Evolutionary conservation across 2,888 invertebrate species (phyloP).

Genomic region (Eupithecia inturbata): DNA sequence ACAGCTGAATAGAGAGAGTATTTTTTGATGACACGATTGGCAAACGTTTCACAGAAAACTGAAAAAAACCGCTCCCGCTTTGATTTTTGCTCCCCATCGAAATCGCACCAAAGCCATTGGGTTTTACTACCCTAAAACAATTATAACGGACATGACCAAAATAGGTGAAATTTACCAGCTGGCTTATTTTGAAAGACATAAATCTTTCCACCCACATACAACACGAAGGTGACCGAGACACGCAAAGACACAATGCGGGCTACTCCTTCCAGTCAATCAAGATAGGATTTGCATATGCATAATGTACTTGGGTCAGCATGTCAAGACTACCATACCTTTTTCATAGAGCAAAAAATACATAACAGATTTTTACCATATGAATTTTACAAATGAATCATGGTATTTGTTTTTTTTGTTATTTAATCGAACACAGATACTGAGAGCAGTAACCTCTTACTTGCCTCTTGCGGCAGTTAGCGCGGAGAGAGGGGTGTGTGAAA

Average conservation of each 20-base stretch:
- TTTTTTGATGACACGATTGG: neutral
- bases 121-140: neutral
- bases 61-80: neutral
- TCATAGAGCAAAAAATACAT: constrained; percentile 10
- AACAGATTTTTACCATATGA: neutral
- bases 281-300: constrained; percentile 52
- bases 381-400: too few relatives aligned
- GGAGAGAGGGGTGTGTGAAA: neutral
- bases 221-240: constrained; percentile 22
- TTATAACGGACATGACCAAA: neutral
- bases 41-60: neutral
- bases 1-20: neutral
- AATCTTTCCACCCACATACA: neutral
- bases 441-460: neutral
- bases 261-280: constrained; percentile 49
- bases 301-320: constrained; percentile 46
- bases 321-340: constrained; percentile 35
- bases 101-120: neutral
- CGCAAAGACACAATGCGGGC: constrained; percentile 38
- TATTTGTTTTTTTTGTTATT: too few relatives aligned
- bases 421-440: neutral
- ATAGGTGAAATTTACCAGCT: neutral
- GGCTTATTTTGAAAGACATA: neutral
- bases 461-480: neutral
- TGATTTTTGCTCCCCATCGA: neutral